Base-by-base conservation (phyloP, 2,797 vertebrate species). In the Chrysocyon brachyurus region DNA sequence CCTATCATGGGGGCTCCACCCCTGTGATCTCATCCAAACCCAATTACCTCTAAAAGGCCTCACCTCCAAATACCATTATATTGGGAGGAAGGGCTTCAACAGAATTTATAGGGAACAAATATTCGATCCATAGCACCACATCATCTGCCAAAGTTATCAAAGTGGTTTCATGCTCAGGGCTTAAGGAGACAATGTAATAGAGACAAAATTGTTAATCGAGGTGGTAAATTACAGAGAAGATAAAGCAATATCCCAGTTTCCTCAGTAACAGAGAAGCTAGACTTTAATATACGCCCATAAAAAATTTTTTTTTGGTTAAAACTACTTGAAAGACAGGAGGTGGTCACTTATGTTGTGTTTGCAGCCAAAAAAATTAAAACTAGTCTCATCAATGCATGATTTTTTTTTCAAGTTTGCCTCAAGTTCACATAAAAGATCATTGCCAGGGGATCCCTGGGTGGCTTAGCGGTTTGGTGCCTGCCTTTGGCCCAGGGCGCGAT, bases 331-430 rank as follows among this genome's bases (percentile, higher is more conserved):
- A 54, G 46, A 31, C 66, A 90, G 56, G 54, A 84, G 0, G 33
- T 28, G n/a, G 15, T 36, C n/a, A 90, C 9, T 90, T 93, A 36
- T 72, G 54, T 70, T 93, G 49, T 72, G 54, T 70, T 75, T 83
- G 28, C 33, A 64, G 84, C 87, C 92, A 75, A 78, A 89, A 93
- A 85, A 73, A 12, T 56, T 86, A 59, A 61, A 68, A 84, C 66
- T 5, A 46, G 36, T 28, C 26, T 83, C 57, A 66, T 54, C 16
- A 66, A 28, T 93, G 17, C 90, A 83, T 36, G 6, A 68, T 3
- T 33, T 70, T 52, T 70, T 84, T 89, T 91, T 77, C 56, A 82
- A 70, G 12, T 10, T 82, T 95, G 6, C 49, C 49, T 93, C 88
- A 77, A 59, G 8, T 70, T 86, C 66, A 57, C 56, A 54, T 77